Conservation (phyloP, 2,888 invertebrate species). For the Ophion ellenae region DNA sequence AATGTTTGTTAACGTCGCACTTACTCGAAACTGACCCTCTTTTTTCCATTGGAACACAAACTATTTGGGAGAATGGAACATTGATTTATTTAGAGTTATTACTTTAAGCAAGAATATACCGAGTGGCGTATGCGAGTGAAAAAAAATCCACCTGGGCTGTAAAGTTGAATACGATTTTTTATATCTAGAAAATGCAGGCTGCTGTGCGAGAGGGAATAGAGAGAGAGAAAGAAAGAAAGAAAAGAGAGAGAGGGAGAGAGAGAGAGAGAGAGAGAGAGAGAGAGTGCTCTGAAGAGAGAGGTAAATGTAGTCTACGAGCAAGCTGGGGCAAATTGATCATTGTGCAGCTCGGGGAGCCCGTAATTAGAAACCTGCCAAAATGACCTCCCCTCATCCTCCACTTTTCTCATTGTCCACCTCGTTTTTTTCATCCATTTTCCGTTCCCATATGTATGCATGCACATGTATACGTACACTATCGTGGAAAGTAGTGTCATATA, state of each 20-base stretch:
- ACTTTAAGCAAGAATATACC: no score
- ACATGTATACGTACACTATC: neutral
- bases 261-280: neutral
- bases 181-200: neutral
- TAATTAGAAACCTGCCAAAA: constrained; percentile 62
- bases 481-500: constrained; percentile 35
- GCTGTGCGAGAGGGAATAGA: neutral
- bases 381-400: constrained; percentile 30
- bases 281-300: constrained; percentile 12
- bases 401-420: neutral
- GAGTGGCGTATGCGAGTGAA: no score
- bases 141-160: no score
- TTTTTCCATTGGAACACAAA: no score
- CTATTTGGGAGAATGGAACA: no score
- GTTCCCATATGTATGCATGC: neutral
- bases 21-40: no score
- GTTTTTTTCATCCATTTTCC: constrained; percentile 13
- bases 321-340: constrained; percentile 64
- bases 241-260: neutral
- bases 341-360: constrained; percentile 52
- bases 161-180: neutral
- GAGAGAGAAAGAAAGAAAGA: neutral
- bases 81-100: no score
- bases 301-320: constrained; percentile 43
- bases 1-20: no score